Evolutionary conservation across 1,140 invertebrate species (phyloP), one percentile per base, ranked within the genome.

Genomic region (Trissolcus basalis): DNA sequence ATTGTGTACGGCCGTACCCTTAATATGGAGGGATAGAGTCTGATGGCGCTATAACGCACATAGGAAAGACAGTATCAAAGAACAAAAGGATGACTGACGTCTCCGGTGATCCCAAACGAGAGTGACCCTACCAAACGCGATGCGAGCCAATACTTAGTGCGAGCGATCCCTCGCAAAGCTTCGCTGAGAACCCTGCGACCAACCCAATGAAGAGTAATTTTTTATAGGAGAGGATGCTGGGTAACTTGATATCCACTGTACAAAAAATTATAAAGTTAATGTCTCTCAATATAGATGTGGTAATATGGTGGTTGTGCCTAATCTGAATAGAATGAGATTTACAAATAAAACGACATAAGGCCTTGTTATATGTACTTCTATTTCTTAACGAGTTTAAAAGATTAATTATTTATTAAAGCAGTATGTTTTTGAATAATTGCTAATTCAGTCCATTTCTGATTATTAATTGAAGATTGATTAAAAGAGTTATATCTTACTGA

Each of bases 141-240:
- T 67, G 19, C 19, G 45, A 56, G 9, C 27, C 58, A 61, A 50
- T 56, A 55, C 67, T 12, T 7, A 13, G 16, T 48, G 27, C 35
- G 41, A 8, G 15, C 41, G 14, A 45, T 45, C 10, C 27, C 44
- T 55, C 61, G 15, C 6, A 33, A 56, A 0, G 13, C 19, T 11
- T 39, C 35, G 55, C 85, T 88, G 86, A 70, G 78, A n/a, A n/a
- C n/a, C n/a, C 1, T 27, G 19, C 78, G 69, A 80, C 76, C n/a
- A 72, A 63, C 68, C 73, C 80, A 80, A 82, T 80, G 72, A 70
- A 80, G 83, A 86, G 82, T 85, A 87, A 87, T 88, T 87, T 84
- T 83, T 82, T 83, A 82, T 78, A 84, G 78, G 81, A 45, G 80
- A 82, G 84, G 85, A 88, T 85, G 86, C 81, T 81, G 82, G 79